Percentiles rank a stretch among this genome's conserved stretches.
phyloP scores from a whole-genome alignment of 2,113 vertebrate species.

The Coptodon rendalli region DNA sequence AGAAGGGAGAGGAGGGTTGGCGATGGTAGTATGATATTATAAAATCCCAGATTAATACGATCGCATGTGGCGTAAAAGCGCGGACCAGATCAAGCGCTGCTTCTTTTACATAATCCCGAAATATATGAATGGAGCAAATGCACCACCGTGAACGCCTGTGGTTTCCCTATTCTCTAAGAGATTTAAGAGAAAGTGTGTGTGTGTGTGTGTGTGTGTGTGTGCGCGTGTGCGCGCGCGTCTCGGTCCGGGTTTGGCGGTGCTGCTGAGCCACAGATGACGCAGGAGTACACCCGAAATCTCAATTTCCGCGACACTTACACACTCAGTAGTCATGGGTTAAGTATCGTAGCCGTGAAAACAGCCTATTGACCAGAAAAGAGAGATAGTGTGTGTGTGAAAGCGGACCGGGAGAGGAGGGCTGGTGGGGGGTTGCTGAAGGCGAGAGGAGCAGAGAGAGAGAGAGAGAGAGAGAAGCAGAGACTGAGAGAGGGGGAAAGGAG shows the following conservation, averaged over 20 bases:
- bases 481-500: not conserved
- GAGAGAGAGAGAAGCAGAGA: not conserved
- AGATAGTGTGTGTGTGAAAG: not conserved
- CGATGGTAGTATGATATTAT: not conserved
- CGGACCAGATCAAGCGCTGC: not conserved
- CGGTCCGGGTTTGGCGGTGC: not conserved
- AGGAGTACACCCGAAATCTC: conserved; percentile 22
- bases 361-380: conserved; percentile 2
- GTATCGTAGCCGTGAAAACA: conserved; percentile 10
- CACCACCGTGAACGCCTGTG: conserved; percentile 28
- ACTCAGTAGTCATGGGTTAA: conserved; percentile 39
- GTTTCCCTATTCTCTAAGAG: not conserved
- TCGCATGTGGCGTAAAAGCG: conserved; percentile 16
- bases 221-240: not conserved
- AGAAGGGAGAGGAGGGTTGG: not conserved
- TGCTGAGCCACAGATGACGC: conserved; percentile 43
- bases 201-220: not conserved
- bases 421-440: conserved; percentile 4
- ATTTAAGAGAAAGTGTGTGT: not conserved
- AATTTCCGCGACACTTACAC: conserved; percentile 30
- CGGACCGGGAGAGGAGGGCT: conserved; percentile 1
- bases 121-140: conserved; percentile 18
- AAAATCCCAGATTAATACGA: conserved; percentile 25
- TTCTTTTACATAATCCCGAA: not conserved
- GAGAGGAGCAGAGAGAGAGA: not conserved